Evolutionary conservation across 2,797 vertebrate genomes (phyloP), one percentile per base, ranked within the genome.

Genomic region (Semaprochilodus insignis): DNA sequence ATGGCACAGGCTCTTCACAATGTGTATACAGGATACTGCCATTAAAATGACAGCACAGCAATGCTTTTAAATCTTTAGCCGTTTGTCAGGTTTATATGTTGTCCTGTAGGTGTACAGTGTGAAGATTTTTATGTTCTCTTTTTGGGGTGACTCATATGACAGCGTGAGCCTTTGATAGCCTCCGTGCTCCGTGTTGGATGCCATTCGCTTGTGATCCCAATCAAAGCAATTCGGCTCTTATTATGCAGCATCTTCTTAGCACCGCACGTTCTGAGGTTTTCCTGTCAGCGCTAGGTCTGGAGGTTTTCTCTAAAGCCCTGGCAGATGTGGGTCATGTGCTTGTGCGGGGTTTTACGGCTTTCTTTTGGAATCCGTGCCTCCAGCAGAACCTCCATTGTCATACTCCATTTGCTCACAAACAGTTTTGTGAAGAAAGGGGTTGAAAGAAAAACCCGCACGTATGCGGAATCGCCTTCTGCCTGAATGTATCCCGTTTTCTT

Each of bases 111-210:
- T 78, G 62, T 17, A 31, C 34, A 31, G 36, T 23, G 31, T n/a
- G 14, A 78, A 69, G 23, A 16, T 67, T 66, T 67, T 78, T 23
- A 21, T 15, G 8, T 0, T 17, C 14, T 55, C 36, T 1, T 74
- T 74, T 36, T 6, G 34, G 40, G 27, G 17, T 65, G 59, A 80
- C 25, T 73, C 69, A 74, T 40, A 23, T 40, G 23, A 34, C n/a
- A 80, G 78, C 71, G n/a, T n/a, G 59, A 8, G 27, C 31, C 52
- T 81, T 73, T 81, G 80, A 81, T 81, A 48, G 75, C 34, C 71
- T 54, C 25, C 69, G 52, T 52, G 62, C 79, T 44, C 48, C 51
- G 36, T 31, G 25, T 70, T 66, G 60, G 73, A 81, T 31, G 36
- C 23, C 13, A 21, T n/a, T 55, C 2, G 21, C 62, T 44, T 74